phyloP scores from a whole-genome alignment of 2,113 vertebrate species.

The Alouatta palliata region DNA sequence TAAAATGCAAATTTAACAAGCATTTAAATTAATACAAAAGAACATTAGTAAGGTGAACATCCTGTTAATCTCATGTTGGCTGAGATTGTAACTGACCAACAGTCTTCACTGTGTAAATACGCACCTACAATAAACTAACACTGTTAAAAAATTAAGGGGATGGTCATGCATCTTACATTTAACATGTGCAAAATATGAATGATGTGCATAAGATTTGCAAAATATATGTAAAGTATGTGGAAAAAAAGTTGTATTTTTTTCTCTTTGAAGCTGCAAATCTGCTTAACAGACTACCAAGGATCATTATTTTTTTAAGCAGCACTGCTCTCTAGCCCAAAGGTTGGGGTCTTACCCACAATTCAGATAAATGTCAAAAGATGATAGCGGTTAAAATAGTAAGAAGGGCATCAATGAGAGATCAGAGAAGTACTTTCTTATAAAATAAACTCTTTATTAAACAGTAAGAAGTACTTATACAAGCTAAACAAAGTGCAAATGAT shows the following conservation, averaged over 20 bases:
- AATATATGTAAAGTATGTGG: neutral
- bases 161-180: neutral
- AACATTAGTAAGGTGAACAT: neutral
- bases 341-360: neutral
- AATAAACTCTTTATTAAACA: conserved; percentile 60
- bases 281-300: neutral
- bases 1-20: neutral
- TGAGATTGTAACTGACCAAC: neutral
- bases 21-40: neutral
- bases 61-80: neutral
- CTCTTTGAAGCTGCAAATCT: neutral
- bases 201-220: neutral
- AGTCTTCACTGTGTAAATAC: neutral
- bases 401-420: neutral
- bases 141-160: neutral
- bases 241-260: neutral
- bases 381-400: neutral
- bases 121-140: neutral
- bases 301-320: neutral
- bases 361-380: neutral
- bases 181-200: conserved; percentile 25
- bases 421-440: conserved; percentile 25
- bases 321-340: neutral
- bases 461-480: neutral
- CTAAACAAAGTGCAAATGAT: neutral